A percentile compares a stretch with the other conserved stretches of the same genome.
phyloP scores from a whole-genome alignment of 2,113 vertebrate genomes.

The Sinocyclocheilus anophthalmus region DNA sequence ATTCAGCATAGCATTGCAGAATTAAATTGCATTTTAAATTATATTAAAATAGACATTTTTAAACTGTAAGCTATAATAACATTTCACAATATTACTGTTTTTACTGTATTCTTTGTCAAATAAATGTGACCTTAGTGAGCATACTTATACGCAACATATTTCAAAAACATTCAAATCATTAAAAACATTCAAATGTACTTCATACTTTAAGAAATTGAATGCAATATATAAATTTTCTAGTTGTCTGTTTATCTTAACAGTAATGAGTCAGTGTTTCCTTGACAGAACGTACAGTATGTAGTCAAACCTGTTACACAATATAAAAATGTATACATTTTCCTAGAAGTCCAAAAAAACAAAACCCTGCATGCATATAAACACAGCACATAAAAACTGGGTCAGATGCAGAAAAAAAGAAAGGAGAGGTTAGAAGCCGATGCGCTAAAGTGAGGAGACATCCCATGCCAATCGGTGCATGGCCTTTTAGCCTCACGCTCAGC shows the following conservation, averaged over 20 bases:
- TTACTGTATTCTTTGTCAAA: not conserved
- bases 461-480: slow-evolving; percentile 73
- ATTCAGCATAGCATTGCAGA: not conserved
- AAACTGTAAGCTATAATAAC: not conserved
- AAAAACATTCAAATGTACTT: not conserved
- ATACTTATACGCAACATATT: not conserved
- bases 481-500: slow-evolving; percentile 70
- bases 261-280: not conserved
- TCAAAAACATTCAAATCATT: not conserved
- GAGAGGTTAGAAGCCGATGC: slow-evolving; percentile 55
- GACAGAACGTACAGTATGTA: not conserved
- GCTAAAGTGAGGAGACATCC: slow-evolving; percentile 65
- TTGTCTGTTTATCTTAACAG: not conserved
- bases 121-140: not conserved
- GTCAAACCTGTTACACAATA: not conserved
- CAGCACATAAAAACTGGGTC: slow-evolving; percentile 46
- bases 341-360: slow-evolving; percentile 7
- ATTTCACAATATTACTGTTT: not conserved
- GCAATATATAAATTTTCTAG: not conserved
- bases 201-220: too few relatives aligned
- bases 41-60: not conserved
- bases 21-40: not conserved
- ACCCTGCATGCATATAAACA: slow-evolving; percentile 32
- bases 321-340: not conserved
- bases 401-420: slow-evolving; percentile 27